Conservation (phyloP, 35 echinoderm and acorn worm genomes). For the Anneissia japonica region DNA sequence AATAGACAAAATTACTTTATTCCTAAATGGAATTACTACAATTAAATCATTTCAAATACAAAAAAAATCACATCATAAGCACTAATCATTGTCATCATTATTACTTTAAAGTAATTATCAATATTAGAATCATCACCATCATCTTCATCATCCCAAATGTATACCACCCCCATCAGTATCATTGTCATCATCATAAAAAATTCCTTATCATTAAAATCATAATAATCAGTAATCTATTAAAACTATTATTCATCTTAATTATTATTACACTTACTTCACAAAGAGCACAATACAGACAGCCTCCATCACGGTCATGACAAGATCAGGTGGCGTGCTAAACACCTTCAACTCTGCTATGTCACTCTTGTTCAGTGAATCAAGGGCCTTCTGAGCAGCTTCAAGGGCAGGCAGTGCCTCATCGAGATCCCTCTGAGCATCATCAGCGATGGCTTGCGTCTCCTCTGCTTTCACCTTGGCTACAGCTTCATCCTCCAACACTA, state of each 20-base stretch:
- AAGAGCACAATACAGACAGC: slow-evolving; percentile 75
- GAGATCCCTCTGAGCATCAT: slow-evolving; percentile 89
- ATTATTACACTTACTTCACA: slow-evolving; percentile 71
- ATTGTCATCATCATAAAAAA: too few species aligned
- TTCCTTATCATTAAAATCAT: too few species aligned
- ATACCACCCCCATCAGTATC: too few species aligned
- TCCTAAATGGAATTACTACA: too few species aligned
- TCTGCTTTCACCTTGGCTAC: slow-evolving; percentile 87
- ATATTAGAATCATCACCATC: too few species aligned
- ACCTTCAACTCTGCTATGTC: slow-evolving; percentile 92
- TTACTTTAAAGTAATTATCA: too few species aligned
- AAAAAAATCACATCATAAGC: too few species aligned
- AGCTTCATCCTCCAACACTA: slow-evolving; percentile 87
- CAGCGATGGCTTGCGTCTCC: slow-evolving; percentile 93
- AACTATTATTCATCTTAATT: too few species aligned
- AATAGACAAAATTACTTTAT: too few species aligned
- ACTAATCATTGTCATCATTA: too few species aligned
- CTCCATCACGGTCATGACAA: slow-evolving; percentile 96
- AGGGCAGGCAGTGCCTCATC: slow-evolving; percentile 87
- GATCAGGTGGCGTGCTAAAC: slow-evolving; percentile 89
- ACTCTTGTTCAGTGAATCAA: slow-evolving; percentile 86
- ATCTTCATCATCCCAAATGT: too few species aligned
- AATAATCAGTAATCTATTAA: neutral
- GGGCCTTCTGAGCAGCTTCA: slow-evolving; percentile 79
- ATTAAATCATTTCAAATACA: too few species aligned